A percentile compares a stretch with the other conserved stretches of the same genome.
Conservation (phyloP, 2,888 invertebrate species). For the Lapara coniferarum region DNA sequence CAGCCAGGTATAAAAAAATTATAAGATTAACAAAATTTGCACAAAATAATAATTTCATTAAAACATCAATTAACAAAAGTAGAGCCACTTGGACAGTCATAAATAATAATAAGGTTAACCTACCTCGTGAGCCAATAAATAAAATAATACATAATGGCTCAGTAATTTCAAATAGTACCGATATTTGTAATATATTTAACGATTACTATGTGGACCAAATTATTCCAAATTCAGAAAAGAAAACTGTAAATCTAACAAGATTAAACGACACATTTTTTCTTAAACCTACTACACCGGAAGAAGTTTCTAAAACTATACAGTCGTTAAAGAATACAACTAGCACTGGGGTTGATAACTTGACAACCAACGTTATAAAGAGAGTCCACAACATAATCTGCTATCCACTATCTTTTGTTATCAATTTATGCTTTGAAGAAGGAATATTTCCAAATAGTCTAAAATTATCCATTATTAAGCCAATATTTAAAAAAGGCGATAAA, state of each 20-base stretch:
- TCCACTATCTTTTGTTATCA: background rate
- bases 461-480: background rate
- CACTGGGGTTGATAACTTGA: background rate
- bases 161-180: background rate
- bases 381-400: no score
- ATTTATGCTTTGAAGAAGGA: background rate
- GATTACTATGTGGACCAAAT: background rate
- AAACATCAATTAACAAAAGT: background rate
- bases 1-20: background rate
- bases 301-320: slow-evolving; percentile 1
- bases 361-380: no score
- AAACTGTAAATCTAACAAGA: no score
- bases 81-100: background rate
- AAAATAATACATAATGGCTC: background rate
- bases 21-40: background rate
- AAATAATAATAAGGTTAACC: background rate
- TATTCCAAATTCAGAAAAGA: no score
- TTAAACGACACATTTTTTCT: slow-evolving; percentile 1
- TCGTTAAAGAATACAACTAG: slow-evolving; percentile 2
- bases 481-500: slow-evolving; percentile 2
- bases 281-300: background rate
- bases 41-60: slow-evolving; percentile 1
- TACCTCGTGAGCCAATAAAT: background rate
- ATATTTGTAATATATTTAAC: slow-evolving; percentile 6
- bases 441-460: background rate